Evolutionary conservation across 1,140 invertebrate species (phyloP).

Genomic region (Apocrypta bakeri): DNA sequence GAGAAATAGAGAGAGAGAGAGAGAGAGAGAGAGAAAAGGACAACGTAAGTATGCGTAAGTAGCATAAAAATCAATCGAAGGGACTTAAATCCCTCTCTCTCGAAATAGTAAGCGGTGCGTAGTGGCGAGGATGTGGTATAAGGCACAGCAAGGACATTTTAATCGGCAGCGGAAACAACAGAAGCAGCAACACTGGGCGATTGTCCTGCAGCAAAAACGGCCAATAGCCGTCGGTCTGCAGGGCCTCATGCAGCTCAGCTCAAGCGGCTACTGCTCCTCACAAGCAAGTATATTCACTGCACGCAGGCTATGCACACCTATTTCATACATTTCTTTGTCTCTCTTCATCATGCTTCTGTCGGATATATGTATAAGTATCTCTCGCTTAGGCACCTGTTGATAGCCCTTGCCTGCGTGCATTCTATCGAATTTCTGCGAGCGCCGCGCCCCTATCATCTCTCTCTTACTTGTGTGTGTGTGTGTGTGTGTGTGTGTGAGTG

Average conservation of each 20-base stretch:
- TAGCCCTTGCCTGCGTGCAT: neutral
- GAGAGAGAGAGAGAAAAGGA: neutral
- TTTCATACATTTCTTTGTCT: too few species aligned
- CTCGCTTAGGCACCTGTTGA: slow-evolving; percentile 27
- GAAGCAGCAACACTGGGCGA: neutral
- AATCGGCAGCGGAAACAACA: neutral
- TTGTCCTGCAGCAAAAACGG: neutral
- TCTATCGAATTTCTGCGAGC: slow-evolving; percentile 8
- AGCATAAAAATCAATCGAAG: neutral
- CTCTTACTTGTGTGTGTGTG: neutral
- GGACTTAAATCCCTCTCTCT: too few species aligned
- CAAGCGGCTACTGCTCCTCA: neutral
- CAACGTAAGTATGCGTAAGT: neutral
- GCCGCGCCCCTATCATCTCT: slow-evolving; percentile 3
- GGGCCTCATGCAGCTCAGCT: neutral
- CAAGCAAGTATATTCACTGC: slow-evolving; percentile 30
- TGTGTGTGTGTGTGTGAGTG: too few species aligned
- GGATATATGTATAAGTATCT: too few species aligned
- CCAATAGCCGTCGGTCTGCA: neutral
- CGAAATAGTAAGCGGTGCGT: too few species aligned
- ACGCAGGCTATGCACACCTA: neutral
- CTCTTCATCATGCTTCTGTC: neutral
- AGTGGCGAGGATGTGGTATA: neutral
- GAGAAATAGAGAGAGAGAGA: too few species aligned
- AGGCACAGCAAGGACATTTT: neutral